Evolutionary conservation across 1,140 invertebrate genomes (phyloP), one percentile per base, ranked within the genome.

Genomic region (Aplysia californica): DNA sequence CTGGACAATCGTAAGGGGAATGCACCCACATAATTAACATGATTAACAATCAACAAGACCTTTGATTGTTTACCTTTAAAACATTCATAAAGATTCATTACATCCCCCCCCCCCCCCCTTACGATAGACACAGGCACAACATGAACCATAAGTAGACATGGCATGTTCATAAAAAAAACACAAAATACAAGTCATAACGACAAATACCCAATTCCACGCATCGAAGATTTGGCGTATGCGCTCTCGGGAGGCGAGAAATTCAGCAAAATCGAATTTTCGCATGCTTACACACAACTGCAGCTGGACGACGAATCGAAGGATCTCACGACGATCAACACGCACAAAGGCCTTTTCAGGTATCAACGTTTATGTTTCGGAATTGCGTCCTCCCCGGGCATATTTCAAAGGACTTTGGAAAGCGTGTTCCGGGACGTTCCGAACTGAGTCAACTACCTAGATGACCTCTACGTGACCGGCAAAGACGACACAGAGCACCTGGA

Each of bases 341-440:
- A 87, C 23, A 84, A 84, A 67, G 91, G 91, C 1, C 72, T 91
- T 21, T 92, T 86, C 75, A 75, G 79, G 10, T 79, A 68, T 68
- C 68, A 61, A 29, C 26, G 77, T 31, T 41, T 76, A 21, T 64
- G 58, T 61, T 76, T 73, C 64, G 77, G 80, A 18, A 73, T 81
- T 38, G 38, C 36, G n/a, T 55, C 67, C 0, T 39, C 61, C n/a
- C 78, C 75, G 20, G 77, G 50, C 2, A 76, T 81, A n/a, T 79
- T 26, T 33, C 56, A 73, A 31, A 29, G 29, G 15, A n/a, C 20
- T 1, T 35, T 73, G 18, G 70, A 73, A 5, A 29, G 31, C 3
- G 10, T 73, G 2, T 35, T 61, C 20, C 18, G 21, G 15, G 50
- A 61, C 26, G 26, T 61, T 31, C 58, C 58, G 6, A 61, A 61